Evolutionary conservation across 53 echinoderm and acorn worm species (phyloP), one percentile per base, ranked within the genome.

Genomic region (Pentamera pediparva): DNA sequence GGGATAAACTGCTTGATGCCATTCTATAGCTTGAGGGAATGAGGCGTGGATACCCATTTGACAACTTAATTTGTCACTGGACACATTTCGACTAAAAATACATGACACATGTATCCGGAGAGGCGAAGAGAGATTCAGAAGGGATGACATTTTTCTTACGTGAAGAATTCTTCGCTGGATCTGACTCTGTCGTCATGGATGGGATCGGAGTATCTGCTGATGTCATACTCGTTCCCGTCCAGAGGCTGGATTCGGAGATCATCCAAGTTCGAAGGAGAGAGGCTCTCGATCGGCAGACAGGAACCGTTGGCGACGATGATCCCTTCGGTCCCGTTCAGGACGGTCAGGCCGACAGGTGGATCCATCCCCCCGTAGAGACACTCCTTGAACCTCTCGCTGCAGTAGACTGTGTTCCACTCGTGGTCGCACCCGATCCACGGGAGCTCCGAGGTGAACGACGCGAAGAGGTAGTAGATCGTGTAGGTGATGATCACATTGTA

Each of bases 101-200:
- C n/a, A n/a, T n/a, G n/a, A n/a, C n/a, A n/a, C n/a, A n/a, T n/a
- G n/a, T n/a, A n/a, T n/a, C n/a, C n/a, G n/a, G n/a, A n/a, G n/a
- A n/a, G n/a, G n/a, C n/a, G n/a, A n/a, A n/a, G n/a, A n/a, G n/a
- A n/a, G n/a, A n/a, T n/a, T n/a, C n/a, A n/a, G n/a, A n/a, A n/a
- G n/a, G n/a, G n/a, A n/a, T n/a, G n/a, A n/a, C n/a, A n/a, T n/a
- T n/a, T 36, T 18, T 75, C 85, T 56, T 48, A 89, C 89, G 58
- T 85, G 84, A 87, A 93, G 37, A 81, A 93, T 56, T 93, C 93
- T 78, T 90, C 93, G 22, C 93, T 93, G 20, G 93, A 72, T 39
- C 90, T 57, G 39, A 76, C 76, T 13, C 93, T 54, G 4, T 32
- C 22, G 26, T 39, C 33, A 4, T 7, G 2, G 33, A 90, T 56